Evolutionary conservation across 2,888 invertebrate species (phyloP).

Genomic region (Suillia variegata): DNA sequence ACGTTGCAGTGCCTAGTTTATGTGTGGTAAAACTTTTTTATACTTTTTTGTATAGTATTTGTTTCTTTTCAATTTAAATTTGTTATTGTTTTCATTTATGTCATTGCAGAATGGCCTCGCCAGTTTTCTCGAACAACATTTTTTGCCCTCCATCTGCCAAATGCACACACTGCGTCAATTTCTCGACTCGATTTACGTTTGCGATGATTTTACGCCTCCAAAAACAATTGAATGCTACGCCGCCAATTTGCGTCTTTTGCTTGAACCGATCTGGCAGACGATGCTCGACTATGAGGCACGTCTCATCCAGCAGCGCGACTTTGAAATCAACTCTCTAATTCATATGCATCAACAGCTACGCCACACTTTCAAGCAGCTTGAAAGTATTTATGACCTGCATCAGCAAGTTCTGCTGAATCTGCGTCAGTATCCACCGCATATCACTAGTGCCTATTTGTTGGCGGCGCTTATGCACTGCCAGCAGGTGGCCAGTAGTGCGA

Average conservation of each 20-base stretch:
- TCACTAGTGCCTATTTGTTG: slow-evolving; percentile 61
- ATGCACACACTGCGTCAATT: slow-evolving; percentile 57
- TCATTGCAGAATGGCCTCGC: slow-evolving; percentile 43
- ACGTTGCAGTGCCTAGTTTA: slow-evolving; percentile 52
- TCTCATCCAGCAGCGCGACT: slow-evolving; percentile 58
- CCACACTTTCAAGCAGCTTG: slow-evolving; percentile 52
- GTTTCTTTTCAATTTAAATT: background rate
- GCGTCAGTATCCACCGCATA: slow-evolving; percentile 47
- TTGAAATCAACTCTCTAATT: slow-evolving; percentile 58
- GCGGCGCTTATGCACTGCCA: slow-evolving; percentile 60
- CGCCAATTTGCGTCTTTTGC: slow-evolving; percentile 56
- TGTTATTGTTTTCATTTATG: background rate
- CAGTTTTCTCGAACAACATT: slow-evolving; percentile 38
- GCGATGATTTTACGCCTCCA: slow-evolving; percentile 46
- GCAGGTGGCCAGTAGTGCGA: slow-evolving; percentile 34
- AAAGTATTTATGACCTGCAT: slow-evolving; percentile 59
- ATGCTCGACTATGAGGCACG: slow-evolving; percentile 58
- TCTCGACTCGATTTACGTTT: slow-evolving; percentile 48
- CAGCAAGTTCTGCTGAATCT: slow-evolving; percentile 52
- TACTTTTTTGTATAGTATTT: background rate
- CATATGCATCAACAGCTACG: slow-evolving; percentile 54
- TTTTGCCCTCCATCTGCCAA: slow-evolving; percentile 48
- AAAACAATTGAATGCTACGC: slow-evolving; percentile 63
- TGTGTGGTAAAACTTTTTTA: slow-evolving; percentile 48
- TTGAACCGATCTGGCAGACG: slow-evolving; percentile 55